Evolutionary conservation across 2,888 invertebrate genomes (phyloP).

Genomic region (Odiellus spinosus): DNA sequence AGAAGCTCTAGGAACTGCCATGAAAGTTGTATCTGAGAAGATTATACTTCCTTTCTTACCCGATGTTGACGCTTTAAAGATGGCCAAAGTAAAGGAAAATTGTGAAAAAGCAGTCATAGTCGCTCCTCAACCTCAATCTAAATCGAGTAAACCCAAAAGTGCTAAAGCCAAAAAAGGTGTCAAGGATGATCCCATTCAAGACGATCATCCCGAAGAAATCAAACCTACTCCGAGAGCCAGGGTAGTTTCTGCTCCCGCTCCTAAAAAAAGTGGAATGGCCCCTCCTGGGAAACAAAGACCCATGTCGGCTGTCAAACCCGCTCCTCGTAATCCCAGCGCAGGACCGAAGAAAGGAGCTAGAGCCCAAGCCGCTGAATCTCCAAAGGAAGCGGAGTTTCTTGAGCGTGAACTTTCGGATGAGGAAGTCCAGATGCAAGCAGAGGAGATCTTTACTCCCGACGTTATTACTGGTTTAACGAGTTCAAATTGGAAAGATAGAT

Average conservation of each 20-base stretch:
- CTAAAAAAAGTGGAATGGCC: slow-evolving; percentile 23
- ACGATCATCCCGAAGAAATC: neutral
- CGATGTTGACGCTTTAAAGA: slow-evolving; percentile 77
- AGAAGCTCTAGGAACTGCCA: slow-evolving; percentile 80
- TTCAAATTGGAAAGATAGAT: slow-evolving; percentile 68
- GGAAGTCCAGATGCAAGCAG: slow-evolving; percentile 57
- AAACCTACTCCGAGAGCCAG: slow-evolving; percentile 7
- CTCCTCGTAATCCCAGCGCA: slow-evolving; percentile 7
- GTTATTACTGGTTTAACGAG: slow-evolving; percentile 50
- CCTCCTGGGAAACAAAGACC: slow-evolving; percentile 10
- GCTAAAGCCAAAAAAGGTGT: neutral
- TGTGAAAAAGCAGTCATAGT: slow-evolving; percentile 61
- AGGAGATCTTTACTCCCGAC: slow-evolving; percentile 46
- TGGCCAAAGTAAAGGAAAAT: slow-evolving; percentile 80
- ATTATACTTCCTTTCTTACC: slow-evolving; percentile 64
- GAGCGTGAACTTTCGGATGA: slow-evolving; percentile 34
- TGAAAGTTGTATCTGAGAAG: slow-evolving; percentile 87
- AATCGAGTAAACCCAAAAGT: neutral
- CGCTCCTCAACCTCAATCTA: slow-evolving; percentile 5
- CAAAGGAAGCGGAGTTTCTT: slow-evolving; percentile 38
- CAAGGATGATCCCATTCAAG: neutral
- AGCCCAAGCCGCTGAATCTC: slow-evolving; percentile 23
- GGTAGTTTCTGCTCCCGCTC: slow-evolving; percentile 29
- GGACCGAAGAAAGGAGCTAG: slow-evolving; percentile 29
- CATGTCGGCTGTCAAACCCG: slow-evolving; percentile 14